Evolutionary conservation across 2,113 vertebrate genomes (phyloP).

Genomic region (Hyla sarda): DNA sequence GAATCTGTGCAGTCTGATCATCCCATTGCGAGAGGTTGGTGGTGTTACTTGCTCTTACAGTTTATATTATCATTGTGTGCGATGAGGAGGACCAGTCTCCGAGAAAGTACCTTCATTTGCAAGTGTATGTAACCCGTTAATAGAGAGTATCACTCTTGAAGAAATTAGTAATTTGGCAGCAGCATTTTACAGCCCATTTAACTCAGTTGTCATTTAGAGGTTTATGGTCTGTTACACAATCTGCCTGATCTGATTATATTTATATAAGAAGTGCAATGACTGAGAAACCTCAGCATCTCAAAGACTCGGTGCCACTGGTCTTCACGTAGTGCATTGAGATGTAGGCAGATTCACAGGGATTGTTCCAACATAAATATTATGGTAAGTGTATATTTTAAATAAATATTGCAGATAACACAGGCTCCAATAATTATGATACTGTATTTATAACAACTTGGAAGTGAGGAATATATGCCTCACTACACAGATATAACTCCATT

Average conservation of each 20-base stretch:
- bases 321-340: neutral
- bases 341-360: neutral
- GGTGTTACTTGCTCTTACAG: neutral
- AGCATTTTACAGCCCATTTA: conserved; percentile 12
- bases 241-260: neutral
- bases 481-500: neutral
- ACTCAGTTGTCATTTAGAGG: neutral
- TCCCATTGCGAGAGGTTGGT: conserved; percentile 91
- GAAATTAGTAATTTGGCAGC: neutral
- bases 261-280: neutral
- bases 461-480: neutral
- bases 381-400: neutral
- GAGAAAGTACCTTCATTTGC: neutral
- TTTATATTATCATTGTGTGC: neutral
- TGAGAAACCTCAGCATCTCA: too few relatives aligned
- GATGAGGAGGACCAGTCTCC: neutral
- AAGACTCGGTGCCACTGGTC: neutral
- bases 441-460: neutral
- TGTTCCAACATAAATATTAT: too few relatives aligned
- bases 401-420: neutral
- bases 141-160: neutral
- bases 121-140: too few relatives aligned
- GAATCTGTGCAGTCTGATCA: conserved; percentile 94
- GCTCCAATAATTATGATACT: neutral
- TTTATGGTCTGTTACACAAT: neutral